A percentile compares a stretch with the other conserved stretches of the same genome.
Conservation (phyloP, 2,888 invertebrate species). For the Sesia apiformis region DNA sequence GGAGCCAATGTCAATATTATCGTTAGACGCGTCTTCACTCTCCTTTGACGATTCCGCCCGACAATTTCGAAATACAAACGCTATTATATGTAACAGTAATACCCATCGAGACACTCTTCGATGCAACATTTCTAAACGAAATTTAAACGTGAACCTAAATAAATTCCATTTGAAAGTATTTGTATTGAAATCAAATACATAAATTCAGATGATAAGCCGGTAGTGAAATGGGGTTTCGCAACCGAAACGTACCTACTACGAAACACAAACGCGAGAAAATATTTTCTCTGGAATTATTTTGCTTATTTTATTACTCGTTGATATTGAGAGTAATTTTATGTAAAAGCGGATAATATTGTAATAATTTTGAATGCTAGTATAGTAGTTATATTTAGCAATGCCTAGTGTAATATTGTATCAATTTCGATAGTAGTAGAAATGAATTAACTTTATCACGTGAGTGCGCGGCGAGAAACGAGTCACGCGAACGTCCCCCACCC, state of each 20-base stretch:
- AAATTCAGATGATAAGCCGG: constrained; percentile 43
- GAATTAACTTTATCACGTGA: no score
- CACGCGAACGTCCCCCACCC: no score
- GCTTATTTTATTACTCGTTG: no score
- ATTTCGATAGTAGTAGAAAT: no score
- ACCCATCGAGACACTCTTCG: constrained; percentile 1
- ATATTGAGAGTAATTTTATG: no score
- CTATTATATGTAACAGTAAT: not conserved
- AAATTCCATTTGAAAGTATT: constrained; percentile 17
- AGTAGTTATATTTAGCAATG: no score
- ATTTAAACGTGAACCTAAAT: constrained; percentile 1
- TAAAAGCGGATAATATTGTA: no score
- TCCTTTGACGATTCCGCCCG: constrained; percentile 11
- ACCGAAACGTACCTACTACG: constrained; percentile 4
- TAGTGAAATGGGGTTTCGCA: constrained; percentile 21
- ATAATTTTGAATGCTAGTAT: no score
- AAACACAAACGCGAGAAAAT: not conserved
- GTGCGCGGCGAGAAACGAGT: no score
- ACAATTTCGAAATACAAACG: not conserved
- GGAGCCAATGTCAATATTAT: constrained; percentile 23
- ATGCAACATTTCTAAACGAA: constrained; percentile 4
- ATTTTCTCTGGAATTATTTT: not conserved
- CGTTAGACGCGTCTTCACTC: constrained; percentile 5
- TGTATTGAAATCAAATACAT: constrained; percentile 44
- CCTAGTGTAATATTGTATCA: no score